Conservation (phyloP, 1,140 invertebrate species). For the Drusus annulatus region DNA sequence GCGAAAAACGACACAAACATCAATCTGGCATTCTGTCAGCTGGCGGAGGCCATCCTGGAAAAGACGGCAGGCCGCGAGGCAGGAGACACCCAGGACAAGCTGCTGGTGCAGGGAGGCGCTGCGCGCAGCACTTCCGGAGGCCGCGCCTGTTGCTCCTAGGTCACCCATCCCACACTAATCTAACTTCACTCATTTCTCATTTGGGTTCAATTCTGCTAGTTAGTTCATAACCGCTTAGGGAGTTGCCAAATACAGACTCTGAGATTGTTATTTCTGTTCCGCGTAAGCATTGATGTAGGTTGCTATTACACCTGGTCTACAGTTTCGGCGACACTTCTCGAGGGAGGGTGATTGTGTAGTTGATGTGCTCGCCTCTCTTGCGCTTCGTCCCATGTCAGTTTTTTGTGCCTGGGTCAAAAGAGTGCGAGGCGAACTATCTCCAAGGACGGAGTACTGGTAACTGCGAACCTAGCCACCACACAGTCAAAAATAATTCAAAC, state of each 20-base stretch:
- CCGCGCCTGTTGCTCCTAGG: conserved; percentile 68
- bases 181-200: conserved; percentile 43
- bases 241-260: conserved; percentile 50
- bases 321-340: no score
- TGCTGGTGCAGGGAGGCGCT: conserved; percentile 67
- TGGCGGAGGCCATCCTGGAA: conserved; percentile 79
- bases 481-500: no score
- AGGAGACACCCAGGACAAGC: conserved; percentile 61
- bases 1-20: conserved; percentile 94
- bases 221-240: conserved; percentile 39
- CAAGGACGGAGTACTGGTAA: no score
- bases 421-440: no score
- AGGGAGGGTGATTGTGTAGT: no score
- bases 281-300: no score
- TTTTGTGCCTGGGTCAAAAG: no score
- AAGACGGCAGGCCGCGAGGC: conserved; percentile 70
- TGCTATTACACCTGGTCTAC: no score
- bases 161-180: neutral
- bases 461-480: no score
- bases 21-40: conserved; percentile 92
- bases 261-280: conserved; percentile 9
- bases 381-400: no score
- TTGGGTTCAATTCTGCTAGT: conserved; percentile 40
- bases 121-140: conserved; percentile 63
- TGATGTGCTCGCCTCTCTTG: no score